Percentiles rank a stretch among this genome's conserved stretches.
Evolutionary conservation across 2,888 invertebrate genomes (phyloP).

Genomic region (Apamea sordens): DNA sequence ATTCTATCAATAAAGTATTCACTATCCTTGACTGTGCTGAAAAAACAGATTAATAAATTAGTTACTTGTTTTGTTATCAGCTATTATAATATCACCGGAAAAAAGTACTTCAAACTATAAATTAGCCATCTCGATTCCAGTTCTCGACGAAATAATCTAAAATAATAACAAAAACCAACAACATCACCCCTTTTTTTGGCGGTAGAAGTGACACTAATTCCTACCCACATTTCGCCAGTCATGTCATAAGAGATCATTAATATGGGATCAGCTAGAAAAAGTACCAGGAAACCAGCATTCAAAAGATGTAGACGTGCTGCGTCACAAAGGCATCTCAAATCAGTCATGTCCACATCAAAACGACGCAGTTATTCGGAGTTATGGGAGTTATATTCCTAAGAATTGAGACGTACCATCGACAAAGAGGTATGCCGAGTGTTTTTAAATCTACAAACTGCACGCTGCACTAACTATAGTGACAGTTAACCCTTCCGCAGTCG

Average conservation of each 20-base stretch:
- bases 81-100: not conserved
- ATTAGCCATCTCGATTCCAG: not conserved
- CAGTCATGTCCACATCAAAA: conserved; percentile 67
- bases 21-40: not conserved
- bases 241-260: not conserved
- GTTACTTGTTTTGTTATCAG: not conserved
- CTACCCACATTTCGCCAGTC: not conserved
- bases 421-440: conserved; percentile 80
- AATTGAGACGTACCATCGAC: conserved; percentile 86
- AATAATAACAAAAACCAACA: no score
- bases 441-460: conserved; percentile 55
- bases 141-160: not conserved
- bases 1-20: not conserved
- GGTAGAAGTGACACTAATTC: not conserved
- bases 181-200: not conserved
- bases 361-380: conserved; percentile 68
- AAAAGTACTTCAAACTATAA: not conserved
- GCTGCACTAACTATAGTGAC: conserved; percentile 30
- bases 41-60: not conserved
- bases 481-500: conserved; percentile 56
- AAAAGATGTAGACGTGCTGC: conserved; percentile 9
- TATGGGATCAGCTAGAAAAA: not conserved
- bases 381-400: conserved; percentile 81
- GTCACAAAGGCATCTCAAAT: conserved; percentile 46
- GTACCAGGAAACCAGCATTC: conserved; percentile 40